Evolutionary conservation across 2,113 vertebrate genomes (phyloP).

Genomic region (Chionomys nivalis): DNA sequence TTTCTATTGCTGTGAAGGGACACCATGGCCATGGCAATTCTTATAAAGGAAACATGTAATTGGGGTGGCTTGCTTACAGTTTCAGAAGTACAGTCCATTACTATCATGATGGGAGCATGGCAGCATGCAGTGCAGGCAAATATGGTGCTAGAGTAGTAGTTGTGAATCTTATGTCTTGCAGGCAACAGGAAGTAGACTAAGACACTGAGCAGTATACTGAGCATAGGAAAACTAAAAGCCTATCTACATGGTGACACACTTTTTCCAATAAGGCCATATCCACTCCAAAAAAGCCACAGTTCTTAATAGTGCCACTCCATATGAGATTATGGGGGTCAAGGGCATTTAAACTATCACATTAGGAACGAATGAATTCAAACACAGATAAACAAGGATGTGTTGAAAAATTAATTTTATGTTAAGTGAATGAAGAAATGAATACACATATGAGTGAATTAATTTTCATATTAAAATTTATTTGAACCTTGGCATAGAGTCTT

Average conservation of each 20-base stretch:
- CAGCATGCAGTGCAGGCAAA: background rate
- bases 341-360: background rate
- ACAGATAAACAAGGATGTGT: background rate
- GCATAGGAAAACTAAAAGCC: background rate
- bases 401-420: background rate
- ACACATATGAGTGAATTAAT: background rate
- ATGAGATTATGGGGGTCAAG: background rate
- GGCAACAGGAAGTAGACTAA: background rate
- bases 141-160: background rate
- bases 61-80: background rate
- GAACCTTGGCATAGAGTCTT: background rate
- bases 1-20: background rate
- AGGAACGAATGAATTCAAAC: slow-evolving; percentile 13
- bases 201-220: background rate
- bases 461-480: background rate
- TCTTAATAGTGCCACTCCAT: background rate
- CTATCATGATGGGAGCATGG: background rate
- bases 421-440: background rate
- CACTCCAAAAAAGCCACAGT: background rate
- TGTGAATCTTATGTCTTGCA: background rate
- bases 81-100: background rate
- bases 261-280: background rate
- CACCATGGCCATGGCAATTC: background rate
- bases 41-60: background rate
- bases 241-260: background rate